Evolutionary conservation across 2,797 vertebrate species (phyloP), one percentile per base, ranked within the genome.

Genomic region (Sitta carolinensis): DNA sequence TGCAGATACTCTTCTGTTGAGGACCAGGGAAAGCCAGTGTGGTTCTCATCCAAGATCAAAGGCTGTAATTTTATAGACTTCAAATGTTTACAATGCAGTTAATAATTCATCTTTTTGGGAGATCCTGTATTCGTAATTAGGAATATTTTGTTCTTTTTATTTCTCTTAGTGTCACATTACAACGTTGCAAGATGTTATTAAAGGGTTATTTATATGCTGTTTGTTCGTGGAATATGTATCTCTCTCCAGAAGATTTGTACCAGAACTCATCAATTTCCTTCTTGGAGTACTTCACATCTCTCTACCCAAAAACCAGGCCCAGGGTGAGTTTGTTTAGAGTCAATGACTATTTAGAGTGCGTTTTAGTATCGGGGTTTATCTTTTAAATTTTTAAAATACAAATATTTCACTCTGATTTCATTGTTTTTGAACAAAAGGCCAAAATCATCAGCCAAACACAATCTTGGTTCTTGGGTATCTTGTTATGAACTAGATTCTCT

Each of bases 191-290:
- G 98, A 99, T 8, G 97, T 98, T 36, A 96, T 98, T 21, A 98
- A 98, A 26, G 99, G 99, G 7, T 96, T 99, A 43, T 98, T 98
- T 40, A 91, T 98, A 87, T 99, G 99, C 97, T 99, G 98, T 91
- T 90, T 99, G 90, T 98, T 98, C 5, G 92, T 99, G 97, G 99
- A 99, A 94, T 99, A 98, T 13, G 94, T 99, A 55, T 98, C 98
- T 7, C 96, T 99, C 63, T 99, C 99, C 5, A 98, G 95, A 97
- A 98, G 99, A 95, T 98, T 99, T 92, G 66, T 99, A 43, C 99
- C 99, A 1, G 99, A 99, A 93, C 98, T 99, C 36, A 50, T 99
- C 25, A 99, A 98, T 96, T 99, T 99, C 93, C 98, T 99, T 54
- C 82, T 98, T 32, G 99, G 99, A 70, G 89, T 98, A 29, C 98